Base-by-base conservation (phyloP, 2,888 invertebrate species). In the Desoria tigrina region DNA sequence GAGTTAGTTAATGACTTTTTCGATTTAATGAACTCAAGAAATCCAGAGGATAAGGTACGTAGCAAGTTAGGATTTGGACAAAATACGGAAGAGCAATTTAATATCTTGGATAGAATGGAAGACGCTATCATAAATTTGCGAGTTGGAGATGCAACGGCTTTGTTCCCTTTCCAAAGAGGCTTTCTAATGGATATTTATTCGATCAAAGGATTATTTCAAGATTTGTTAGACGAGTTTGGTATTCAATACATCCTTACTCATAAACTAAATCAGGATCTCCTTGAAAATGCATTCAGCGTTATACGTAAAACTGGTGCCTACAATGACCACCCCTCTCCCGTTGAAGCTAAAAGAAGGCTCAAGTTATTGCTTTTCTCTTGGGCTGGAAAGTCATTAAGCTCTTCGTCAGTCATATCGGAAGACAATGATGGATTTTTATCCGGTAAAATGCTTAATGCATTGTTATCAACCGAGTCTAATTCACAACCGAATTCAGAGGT, bases 1-100 rank as follows among this genome's bases (percentile, higher is more conserved):
- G 1, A 58, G 53, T 45, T 63, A 0, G 57, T 68, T 7, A 63
- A 68, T 26, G 59, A 67, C 39, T 23, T 32, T 16, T 68, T 71
- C 24, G 69, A 71, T 42, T n/a, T 45, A 21, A 18, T 45, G n/a
- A 45, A 45, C n/a, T 9, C 9, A 6, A 6, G 45, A 6, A 45
- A 16, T n/a, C 16, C 21, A 21, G 9, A 45, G 45, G n/a, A 45
- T 6, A 45, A 3, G 6, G 4, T 45, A 6, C 45, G 6, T 9
- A 45, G 9, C 16, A 45, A 45, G n/a, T n/a, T n/a, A 45, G 16
- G 21, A 45, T n/a, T n/a, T 16, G 6, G 4, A 6, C 6, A 45
- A 9, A 3, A 6, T 45, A 45, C 6, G n/a, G 9, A 6, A 11
- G 4, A 45, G n/a, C 6, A 11, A 16, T 6, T 11, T 11, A n/a